These are phyloP conservation scores for Ostrea edulis DNA, from an alignment of 1,140 invertebrate species.

Conservation along the genomic window DNA sequence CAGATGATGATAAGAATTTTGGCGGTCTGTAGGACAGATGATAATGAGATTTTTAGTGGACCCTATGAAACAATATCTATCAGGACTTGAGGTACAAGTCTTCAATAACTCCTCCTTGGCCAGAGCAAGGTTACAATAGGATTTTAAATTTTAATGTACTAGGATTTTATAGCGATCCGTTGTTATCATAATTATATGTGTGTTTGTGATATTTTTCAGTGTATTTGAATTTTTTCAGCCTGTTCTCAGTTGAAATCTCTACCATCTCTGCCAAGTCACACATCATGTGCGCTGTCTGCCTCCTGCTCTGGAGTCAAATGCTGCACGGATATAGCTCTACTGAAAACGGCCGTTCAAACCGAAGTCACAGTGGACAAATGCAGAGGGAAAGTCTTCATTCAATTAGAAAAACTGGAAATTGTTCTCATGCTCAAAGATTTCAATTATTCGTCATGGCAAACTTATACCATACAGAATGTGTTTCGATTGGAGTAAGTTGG, in stretches of 20 bases:
- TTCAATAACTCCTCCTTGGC: no score
- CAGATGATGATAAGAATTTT: no score
- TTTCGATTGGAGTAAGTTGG: conserved; percentile 24
- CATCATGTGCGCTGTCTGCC: conserved; percentile 44
- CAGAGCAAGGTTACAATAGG: no score
- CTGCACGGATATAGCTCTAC: conserved; percentile 52
- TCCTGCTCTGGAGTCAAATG: conserved; percentile 57
- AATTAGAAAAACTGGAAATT: conserved; percentile 51
- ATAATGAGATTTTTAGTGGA: no score
- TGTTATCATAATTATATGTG: no score
- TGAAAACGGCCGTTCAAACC: conserved; percentile 42
- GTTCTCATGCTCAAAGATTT: conserved; percentile 49
- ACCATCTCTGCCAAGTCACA: conserved; percentile 39
- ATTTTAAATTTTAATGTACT: no score
- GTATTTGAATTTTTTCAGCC: conserved; percentile 30
- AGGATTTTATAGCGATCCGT: no score
- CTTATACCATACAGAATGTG: conserved; percentile 40
- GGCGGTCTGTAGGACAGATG: no score
- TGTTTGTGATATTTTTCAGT: background rate
- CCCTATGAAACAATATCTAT: no score
- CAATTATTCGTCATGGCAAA: conserved; percentile 25
- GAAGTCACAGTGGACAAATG: conserved; percentile 44
- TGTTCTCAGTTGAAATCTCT: background rate
- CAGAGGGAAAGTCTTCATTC: conserved; percentile 44
- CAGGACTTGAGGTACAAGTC: no score